Evolutionary conservation across 2,888 invertebrate species (phyloP).

Genomic region (Diarsia mendica): DNA sequence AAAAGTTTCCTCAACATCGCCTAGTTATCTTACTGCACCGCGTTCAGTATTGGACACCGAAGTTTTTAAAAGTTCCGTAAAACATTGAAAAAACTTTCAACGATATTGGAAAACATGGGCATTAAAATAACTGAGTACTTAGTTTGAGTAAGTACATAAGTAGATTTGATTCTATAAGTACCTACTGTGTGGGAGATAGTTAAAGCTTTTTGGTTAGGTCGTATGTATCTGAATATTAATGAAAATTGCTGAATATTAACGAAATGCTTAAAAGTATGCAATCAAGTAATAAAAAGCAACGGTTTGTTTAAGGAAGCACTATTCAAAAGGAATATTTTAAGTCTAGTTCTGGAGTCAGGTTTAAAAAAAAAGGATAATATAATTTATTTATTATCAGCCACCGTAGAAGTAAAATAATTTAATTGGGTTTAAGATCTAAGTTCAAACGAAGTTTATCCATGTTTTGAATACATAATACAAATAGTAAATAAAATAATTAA

Average conservation of each 20-base stretch:
- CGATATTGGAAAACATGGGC: slow-evolving; percentile 47
- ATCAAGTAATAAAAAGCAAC: background rate
- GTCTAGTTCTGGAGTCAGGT: background rate
- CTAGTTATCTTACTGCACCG: slow-evolving; percentile 61
- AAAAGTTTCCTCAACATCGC: slow-evolving; percentile 67
- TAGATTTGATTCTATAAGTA: slow-evolving; percentile 2
- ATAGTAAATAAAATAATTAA: background rate
- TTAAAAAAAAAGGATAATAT: background rate
- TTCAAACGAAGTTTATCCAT: background rate
- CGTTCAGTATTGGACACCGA: slow-evolving; percentile 61
- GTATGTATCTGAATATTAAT: background rate
- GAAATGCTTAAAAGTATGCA: background rate
- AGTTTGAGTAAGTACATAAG: slow-evolving; percentile 19
- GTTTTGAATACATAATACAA: background rate
- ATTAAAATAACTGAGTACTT: slow-evolving; percentile 47
- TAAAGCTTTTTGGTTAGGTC: background rate
- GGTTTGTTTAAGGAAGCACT: background rate
- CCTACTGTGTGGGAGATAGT: background rate
- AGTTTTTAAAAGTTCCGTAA: slow-evolving; percentile 56
- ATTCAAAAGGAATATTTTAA: background rate
- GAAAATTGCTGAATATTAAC: background rate
- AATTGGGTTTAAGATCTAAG: background rate
- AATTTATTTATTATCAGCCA: background rate
- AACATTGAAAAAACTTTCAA: slow-evolving; percentile 65
- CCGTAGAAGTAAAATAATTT: background rate